phyloP scores from a whole-genome alignment of 2,888 invertebrate genomes.

The Ormyrus rosae region DNA sequence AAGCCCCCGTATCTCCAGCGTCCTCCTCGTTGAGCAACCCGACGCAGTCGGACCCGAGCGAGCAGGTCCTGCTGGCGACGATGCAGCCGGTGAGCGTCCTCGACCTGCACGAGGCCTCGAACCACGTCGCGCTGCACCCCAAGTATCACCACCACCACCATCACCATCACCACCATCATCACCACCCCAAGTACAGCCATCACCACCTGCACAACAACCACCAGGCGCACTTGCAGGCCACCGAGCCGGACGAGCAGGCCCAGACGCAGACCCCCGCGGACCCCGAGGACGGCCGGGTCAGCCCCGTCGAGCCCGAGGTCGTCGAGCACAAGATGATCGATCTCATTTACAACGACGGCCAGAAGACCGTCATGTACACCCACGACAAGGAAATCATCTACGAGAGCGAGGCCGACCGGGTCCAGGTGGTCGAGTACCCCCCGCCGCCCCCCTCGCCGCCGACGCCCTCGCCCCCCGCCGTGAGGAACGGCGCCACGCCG shows the following conservation, averaged over 20 bases:
- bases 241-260: constrained; percentile 4
- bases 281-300: constrained; percentile 52
- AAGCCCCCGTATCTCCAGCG: constrained; percentile 73
- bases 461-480: constrained; percentile 76
- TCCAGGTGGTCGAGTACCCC: constrained; percentile 74
- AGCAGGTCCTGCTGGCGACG: constrained; percentile 82
- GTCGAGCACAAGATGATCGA: constrained; percentile 85
- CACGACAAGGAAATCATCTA: constrained; percentile 89
- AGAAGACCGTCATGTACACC: constrained; percentile 90
- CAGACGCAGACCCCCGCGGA: constrained; percentile 71
- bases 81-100: constrained; percentile 92
- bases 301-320: constrained; percentile 74
- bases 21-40: constrained; percentile 72
- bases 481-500: constrained; percentile 77
- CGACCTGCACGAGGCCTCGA: constrained; percentile 82
- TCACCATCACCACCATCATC: constrained; percentile 77
- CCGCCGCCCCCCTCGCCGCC: constrained; percentile 74
- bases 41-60: constrained; percentile 58
- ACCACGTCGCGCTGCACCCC: constrained; percentile 79
- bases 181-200: constrained; percentile 74
- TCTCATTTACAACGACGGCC: constrained; percentile 89
- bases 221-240: constrained; percentile 75
- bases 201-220: constrained; percentile 77
- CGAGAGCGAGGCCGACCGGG: constrained; percentile 83
- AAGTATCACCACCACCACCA: constrained; percentile 81